Conservation (phyloP, 2,888 invertebrate species). For the Steinernema hermaphroditum region DNA sequence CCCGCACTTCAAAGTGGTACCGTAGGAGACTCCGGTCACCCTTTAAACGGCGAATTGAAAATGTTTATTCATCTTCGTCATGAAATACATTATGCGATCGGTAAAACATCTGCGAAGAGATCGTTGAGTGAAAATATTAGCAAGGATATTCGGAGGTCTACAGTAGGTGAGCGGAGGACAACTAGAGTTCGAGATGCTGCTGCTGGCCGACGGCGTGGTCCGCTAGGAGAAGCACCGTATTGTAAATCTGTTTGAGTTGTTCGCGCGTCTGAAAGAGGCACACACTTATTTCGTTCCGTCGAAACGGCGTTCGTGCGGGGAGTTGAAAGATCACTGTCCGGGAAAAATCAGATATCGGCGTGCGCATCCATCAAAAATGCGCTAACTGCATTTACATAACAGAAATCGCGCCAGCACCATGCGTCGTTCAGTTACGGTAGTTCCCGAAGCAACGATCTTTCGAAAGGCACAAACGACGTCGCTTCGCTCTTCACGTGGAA, state of each 20-base stretch:
- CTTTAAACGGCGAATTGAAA: too few relatives aligned
- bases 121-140: constrained; percentile 27
- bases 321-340: background rate
- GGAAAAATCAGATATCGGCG: constrained; percentile 10
- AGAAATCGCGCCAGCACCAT: background rate
- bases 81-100: constrained; percentile 24
- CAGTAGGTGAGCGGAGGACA: background rate
- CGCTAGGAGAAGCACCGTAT: constrained; percentile 49
- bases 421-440: background rate
- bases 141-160: constrained; percentile 5
- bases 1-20: constrained; percentile 8
- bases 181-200: constrained; percentile 23
- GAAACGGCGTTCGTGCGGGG: background rate
- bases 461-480: background rate
- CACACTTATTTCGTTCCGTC: constrained; percentile 14
- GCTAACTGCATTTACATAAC: constrained; percentile 22
- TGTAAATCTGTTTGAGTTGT: constrained; percentile 49
- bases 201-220: constrained; percentile 47
- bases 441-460: constrained; percentile 13
- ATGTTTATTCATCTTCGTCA: too few relatives aligned
- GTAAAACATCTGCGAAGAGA: constrained; percentile 30
- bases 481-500: background rate
- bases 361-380: constrained; percentile 17
- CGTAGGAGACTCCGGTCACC: too few relatives aligned
- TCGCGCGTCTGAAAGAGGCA: constrained; percentile 46